Evolutionary conservation across 2,888 invertebrate genomes (phyloP).

Genomic region (Venustoraphidia nigricollis): DNA sequence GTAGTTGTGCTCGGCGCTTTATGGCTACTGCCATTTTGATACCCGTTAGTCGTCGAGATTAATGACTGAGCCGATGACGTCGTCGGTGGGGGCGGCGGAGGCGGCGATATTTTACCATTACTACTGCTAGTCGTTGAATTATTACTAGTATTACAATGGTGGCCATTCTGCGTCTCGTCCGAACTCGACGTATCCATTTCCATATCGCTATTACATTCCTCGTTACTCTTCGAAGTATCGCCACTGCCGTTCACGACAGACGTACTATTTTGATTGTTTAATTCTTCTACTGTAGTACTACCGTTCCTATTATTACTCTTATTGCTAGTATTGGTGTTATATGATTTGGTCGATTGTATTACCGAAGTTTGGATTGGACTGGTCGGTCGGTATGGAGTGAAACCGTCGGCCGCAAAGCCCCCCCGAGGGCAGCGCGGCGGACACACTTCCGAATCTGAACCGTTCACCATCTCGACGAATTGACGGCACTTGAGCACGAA

Average conservation of each 20-base stretch:
- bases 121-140: constrained; percentile 22
- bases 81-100: background rate
- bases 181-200: constrained; percentile 31
- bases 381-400: constrained; percentile 22
- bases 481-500: constrained; percentile 96
- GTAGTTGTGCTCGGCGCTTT: constrained; percentile 10
- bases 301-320: constrained; percentile 11
- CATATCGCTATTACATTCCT: constrained; percentile 34
- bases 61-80: constrained; percentile 18
- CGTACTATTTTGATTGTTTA: constrained; percentile 33
- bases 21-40: constrained; percentile 41
- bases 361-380: constrained; percentile 59
- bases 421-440: constrained; percentile 24
- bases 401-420: constrained; percentile 13
- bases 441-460: constrained; percentile 59
- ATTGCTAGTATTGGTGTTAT: constrained; percentile 18
- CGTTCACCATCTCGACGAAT: constrained; percentile 97
- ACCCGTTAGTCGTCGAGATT: constrained; percentile 29
- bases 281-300: constrained; percentile 29
- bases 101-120: constrained; percentile 12
- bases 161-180: constrained; percentile 27
- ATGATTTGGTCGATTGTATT: constrained; percentile 59
- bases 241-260: constrained; percentile 28
- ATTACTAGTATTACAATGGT: constrained; percentile 18
- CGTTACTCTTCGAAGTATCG: constrained; percentile 19